Evolutionary conservation across 2,888 invertebrate species (phyloP).

Genomic region (Fissipunctia ypsillon): DNA sequence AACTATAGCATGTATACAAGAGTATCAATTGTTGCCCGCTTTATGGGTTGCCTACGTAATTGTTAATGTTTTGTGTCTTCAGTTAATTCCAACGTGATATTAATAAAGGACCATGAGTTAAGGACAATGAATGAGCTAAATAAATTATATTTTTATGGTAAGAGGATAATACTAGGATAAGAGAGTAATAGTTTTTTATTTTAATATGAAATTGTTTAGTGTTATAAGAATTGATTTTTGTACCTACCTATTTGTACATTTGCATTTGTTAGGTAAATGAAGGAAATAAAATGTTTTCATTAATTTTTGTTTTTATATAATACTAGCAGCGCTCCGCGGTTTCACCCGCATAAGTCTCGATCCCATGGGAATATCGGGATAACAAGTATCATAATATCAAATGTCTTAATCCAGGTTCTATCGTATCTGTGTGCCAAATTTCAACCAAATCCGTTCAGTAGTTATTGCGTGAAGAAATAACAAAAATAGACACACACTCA

Average conservation of each 20-base stretch:
- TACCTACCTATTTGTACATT: slow-evolving; percentile 24
- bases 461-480: no score
- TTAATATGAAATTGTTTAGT: slow-evolving; percentile 33
- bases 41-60: neutral
- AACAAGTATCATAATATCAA: no score
- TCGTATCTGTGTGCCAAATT: no score
- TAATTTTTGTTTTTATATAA: neutral
- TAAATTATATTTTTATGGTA: slow-evolving; percentile 32
- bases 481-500: no score
- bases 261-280: slow-evolving; percentile 26
- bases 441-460: no score
- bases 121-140: slow-evolving; percentile 17
- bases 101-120: slow-evolving; percentile 20
- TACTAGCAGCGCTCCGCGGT: no score
- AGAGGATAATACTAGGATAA: slow-evolving; percentile 20
- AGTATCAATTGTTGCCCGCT: slow-evolving; percentile 3
- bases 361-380: no score
- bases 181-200: slow-evolving; percentile 31
- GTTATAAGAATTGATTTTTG: slow-evolving; percentile 24
- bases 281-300: slow-evolving; percentile 33
- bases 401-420: no score
- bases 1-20: neutral
- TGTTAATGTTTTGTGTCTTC: neutral
- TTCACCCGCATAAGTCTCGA: no score
- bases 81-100: slow-evolving; percentile 34